phyloP scores from a whole-genome alignment of 2,113 vertebrate genomes.

The Gobio gobio region DNA sequence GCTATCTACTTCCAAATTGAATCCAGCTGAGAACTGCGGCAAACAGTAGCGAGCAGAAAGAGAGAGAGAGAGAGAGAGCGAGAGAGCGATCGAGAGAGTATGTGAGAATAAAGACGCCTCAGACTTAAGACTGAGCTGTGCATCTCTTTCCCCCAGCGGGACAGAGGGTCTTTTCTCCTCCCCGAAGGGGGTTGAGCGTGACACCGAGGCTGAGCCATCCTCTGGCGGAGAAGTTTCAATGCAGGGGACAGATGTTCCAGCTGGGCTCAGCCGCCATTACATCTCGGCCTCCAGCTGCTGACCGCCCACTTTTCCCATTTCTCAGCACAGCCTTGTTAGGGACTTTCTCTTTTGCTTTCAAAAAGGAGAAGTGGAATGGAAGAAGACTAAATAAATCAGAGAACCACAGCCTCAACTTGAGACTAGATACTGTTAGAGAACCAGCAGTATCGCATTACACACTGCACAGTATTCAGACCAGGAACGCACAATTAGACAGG shows the following conservation, averaged over 20 bases:
- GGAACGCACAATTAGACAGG: neutral
- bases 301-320: constrained; percentile 6
- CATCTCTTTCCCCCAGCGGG: constrained; percentile 5
- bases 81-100: neutral
- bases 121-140: neutral
- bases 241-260: constrained; percentile 47
- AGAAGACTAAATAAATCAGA: neutral
- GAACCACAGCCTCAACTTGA: neutral
- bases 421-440: neutral
- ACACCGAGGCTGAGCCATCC: constrained; percentile 32
- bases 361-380: neutral
- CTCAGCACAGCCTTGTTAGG: constrained; percentile 33
- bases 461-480: neutral
- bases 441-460: neutral
- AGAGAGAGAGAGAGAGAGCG: neutral
- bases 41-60: neutral
- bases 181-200: constrained; percentile 13
- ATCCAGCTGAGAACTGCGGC: constrained; percentile 14
- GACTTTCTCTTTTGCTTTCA: neutral
- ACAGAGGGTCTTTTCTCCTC: constrained; percentile 47
- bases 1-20: neutral
- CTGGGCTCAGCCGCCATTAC: constrained; percentile 34
- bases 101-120: constrained; percentile 26
- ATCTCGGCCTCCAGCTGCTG: constrained; percentile 39
- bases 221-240: constrained; percentile 22